Percentiles rank a stretch among this genome's conserved stretches.
phyloP scores from a whole-genome alignment of 2,888 invertebrate genomes.

The Phlogophora meticulosa region DNA sequence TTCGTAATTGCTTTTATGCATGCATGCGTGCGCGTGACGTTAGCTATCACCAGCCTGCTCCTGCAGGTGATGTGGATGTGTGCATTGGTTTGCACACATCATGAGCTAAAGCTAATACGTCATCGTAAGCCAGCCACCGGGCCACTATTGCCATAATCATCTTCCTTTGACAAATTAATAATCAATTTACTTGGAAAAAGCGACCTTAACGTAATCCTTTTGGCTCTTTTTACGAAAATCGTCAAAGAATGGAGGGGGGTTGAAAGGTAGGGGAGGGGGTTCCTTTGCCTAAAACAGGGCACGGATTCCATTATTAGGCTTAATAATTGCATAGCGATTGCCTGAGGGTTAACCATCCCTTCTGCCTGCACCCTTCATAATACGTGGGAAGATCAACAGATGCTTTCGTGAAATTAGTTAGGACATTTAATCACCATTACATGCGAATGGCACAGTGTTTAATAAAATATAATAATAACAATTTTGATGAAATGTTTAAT shows the following conservation, averaged over 20 bases:
- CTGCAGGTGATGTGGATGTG: too few relatives aligned
- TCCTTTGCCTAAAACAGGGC: slow-evolving; percentile 26
- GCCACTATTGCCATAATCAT: background rate
- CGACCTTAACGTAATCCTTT: slow-evolving; percentile 20
- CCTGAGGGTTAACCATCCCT: slow-evolving; percentile 25
- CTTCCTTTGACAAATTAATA: slow-evolving; percentile 18
- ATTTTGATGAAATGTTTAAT: background rate
- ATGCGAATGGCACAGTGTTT: background rate
- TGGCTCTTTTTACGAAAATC: slow-evolving; percentile 10
- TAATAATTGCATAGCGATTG: slow-evolving; percentile 46
- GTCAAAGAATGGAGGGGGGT: slow-evolving; percentile 9
- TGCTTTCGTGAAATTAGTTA: slow-evolving; percentile 26
- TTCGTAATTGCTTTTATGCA: slow-evolving; percentile 1
- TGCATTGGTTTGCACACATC: too few relatives aligned
- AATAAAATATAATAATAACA: background rate
- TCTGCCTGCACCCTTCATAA: slow-evolving; percentile 31
- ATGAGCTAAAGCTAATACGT: too few relatives aligned
- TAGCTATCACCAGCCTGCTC: too few relatives aligned
- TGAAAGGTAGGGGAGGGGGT: too few relatives aligned
- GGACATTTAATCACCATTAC: slow-evolving; percentile 18
- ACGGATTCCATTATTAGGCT: slow-evolving; percentile 32
- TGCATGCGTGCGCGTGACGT: too few relatives aligned
- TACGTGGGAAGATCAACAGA: slow-evolving; percentile 49
- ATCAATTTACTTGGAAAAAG: slow-evolving; percentile 15
- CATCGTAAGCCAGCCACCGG: background rate